Base-by-base conservation (phyloP, 1,140 invertebrate species). In the Mercenaria mercenaria region DNA sequence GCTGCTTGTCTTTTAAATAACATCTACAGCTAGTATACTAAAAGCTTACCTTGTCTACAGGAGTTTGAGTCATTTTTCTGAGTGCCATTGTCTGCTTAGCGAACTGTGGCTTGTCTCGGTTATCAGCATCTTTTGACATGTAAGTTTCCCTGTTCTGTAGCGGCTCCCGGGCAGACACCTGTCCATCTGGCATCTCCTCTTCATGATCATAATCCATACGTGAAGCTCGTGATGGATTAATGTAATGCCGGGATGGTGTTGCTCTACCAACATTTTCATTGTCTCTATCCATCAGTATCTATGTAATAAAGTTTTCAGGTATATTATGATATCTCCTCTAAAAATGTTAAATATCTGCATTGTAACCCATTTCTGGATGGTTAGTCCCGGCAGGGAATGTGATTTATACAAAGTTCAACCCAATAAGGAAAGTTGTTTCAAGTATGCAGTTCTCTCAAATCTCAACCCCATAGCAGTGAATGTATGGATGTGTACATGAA, bases 31-130 rank as follows among this genome's bases (percentile, higher is more conserved):
- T n/a, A 47, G 15, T 47, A 47, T 15, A 47, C 15, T 47, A 47
- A 47, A 47, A 47, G 43, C 43, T 47, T 91, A 94, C 94, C 91
- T 93, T 93, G 80, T 94, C 93, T 74, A 92, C 90, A 29, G 93
- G 93, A 52, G 93, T 93, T 67, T 94, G 91, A 13, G 92, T 91
- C 72, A 90, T 50, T 82, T 94, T 93, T 26, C 91, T 69, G 15
- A 94, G 41, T 34, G 92, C 88, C 26, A 91, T 90, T n/a, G 88
- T 82, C 64, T 91, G 87, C 80, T 92, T 92, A 29, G 90, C 91
- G 74, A 92, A 92, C 41, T 89, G 84, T 32, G 84, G 82, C 47
- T 90, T 91, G 84, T 88, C 90, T 41, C 91, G 77, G 52, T 93
- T 92, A 59, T 91, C 88, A 47, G 77, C 85, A 47, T 92, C 89